phyloP scores from a whole-genome alignment of 2,888 invertebrate genomes.

The Nephrotoma guestfalica region DNA sequence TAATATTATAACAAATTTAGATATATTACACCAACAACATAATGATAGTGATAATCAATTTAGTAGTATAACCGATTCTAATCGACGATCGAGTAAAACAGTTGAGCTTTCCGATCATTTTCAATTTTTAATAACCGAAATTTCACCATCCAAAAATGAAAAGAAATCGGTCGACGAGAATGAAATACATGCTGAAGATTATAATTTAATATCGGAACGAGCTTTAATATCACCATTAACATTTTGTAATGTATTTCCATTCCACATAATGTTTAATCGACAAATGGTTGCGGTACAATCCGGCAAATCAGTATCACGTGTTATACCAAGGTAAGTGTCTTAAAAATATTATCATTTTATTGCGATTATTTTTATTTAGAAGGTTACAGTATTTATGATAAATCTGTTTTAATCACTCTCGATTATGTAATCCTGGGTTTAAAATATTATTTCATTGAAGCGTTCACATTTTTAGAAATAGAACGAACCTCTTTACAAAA shows the following conservation, averaged over 20 bases:
- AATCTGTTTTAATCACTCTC: too few relatives aligned
- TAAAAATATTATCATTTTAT: not conserved
- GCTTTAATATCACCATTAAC: conserved; percentile 83
- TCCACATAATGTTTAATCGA: conserved; percentile 89
- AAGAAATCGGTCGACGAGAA: conserved; percentile 20
- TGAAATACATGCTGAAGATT: conserved; percentile 26
- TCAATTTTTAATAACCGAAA: conserved; percentile 82
- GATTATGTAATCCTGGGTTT: not conserved
- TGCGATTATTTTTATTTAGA: not conserved
- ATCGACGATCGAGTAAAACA: conserved; percentile 19
- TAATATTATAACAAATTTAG: conserved; percentile 4
- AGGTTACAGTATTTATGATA: not conserved
- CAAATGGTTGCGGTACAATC: conserved; percentile 79
- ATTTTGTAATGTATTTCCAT: conserved; percentile 89
- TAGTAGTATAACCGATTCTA: not conserved
- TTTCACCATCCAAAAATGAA: conserved; percentile 49
- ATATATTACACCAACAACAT: not conserved
- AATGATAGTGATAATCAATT: not conserved
- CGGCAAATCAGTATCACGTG: conserved; percentile 74
- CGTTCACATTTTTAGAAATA: not conserved
- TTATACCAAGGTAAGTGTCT: conserved; percentile 48
- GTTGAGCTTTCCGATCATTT: conserved; percentile 61
- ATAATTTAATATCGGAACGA: conserved; percentile 34
- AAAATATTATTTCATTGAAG: not conserved
- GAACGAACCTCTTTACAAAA: not conserved